A percentile compares a stretch with the other conserved stretches of the same genome.
Evolutionary conservation across 2,113 vertebrate species (phyloP).

Genomic region (Melanocharis versteri): DNA sequence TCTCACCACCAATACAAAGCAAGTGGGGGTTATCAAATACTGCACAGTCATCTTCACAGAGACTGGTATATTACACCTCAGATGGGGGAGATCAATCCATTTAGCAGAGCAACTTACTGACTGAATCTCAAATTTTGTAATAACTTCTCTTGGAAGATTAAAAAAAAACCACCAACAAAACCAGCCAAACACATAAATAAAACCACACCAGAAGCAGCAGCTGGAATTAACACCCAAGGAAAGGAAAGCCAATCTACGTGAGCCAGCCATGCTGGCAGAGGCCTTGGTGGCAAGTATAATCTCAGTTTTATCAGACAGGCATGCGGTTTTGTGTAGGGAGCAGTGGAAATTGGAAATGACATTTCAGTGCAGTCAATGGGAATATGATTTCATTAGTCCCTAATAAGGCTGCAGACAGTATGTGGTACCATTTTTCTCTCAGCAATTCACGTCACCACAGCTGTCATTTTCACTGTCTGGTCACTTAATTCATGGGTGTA

Average conservation of each 20-base stretch:
- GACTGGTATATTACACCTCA: not conserved
- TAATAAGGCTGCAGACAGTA: constrained; percentile 42
- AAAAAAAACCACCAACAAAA: not conserved
- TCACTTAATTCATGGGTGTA: constrained; percentile 7
- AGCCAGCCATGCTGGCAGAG: not conserved
- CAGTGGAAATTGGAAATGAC: constrained; percentile 54
- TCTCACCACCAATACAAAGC: not conserved
- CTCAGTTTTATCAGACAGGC: constrained; percentile 11
- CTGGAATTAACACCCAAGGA: not conserved
- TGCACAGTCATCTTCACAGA: not conserved
- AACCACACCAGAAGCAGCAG: not conserved
- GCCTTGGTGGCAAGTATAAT: not conserved
- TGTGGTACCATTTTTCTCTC: constrained; percentile 35
- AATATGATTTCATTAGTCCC: constrained; percentile 49
- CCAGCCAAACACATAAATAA: not conserved
- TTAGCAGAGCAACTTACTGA: not conserved
- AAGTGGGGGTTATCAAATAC: not conserved
- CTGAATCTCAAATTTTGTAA: not conserved
- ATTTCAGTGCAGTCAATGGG: constrained; percentile 12
- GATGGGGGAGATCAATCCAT: not conserved
- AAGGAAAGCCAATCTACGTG: not conserved
- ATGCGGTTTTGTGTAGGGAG: constrained; percentile 10
- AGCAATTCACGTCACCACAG: constrained; percentile 43
- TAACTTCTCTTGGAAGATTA: not conserved
- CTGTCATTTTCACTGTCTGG: constrained; percentile 33